These are phyloP conservation scores for Brachionus angularis DNA, from an alignment of 1,140 invertebrate genomes.

Conservation along the genomic window DNA sequence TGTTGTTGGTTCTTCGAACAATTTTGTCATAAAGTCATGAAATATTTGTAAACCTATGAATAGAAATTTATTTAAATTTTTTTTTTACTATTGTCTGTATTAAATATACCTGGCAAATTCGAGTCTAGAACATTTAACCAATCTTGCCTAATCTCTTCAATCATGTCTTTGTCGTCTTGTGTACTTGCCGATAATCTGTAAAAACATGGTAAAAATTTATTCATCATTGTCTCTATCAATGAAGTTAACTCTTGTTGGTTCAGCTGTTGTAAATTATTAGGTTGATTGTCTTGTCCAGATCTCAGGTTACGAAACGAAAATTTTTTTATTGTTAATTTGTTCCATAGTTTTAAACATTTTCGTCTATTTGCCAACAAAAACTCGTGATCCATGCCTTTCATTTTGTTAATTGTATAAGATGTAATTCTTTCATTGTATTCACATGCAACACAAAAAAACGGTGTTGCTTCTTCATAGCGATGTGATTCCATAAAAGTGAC, in stretches of 20 bases:
- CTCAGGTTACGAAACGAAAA: slow-evolving; percentile 2
- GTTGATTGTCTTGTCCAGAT: not conserved
- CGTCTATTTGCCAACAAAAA: slow-evolving; percentile 35
- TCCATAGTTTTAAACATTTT: slow-evolving; percentile 36
- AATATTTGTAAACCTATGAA: slow-evolving; percentile 13
- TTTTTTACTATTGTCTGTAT: no score
- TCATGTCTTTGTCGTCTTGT: slow-evolving; percentile 3
- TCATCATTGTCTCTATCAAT: slow-evolving; percentile 40
- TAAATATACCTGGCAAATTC: slow-evolving; percentile 38
- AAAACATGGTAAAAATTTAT: slow-evolving; percentile 44
- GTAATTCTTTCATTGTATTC: slow-evolving; percentile 41
- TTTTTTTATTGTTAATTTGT: slow-evolving; percentile 10
- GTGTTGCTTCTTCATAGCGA: slow-evolving; percentile 32
- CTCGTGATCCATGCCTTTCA: slow-evolving; percentile 37
- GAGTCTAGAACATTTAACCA: slow-evolving; percentile 40
- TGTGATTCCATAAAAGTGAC: slow-evolving; percentile 27
- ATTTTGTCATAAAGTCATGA: slow-evolving; percentile 38
- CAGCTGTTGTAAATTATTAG: not conserved
- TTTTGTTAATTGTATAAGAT: not conserved
- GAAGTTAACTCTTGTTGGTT: slow-evolving; percentile 41
- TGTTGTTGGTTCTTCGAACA: slow-evolving; percentile 30
- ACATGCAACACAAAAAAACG: slow-evolving; percentile 41
- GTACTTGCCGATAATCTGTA: slow-evolving; percentile 9
- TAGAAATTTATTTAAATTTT: no score
- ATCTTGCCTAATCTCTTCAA: slow-evolving; percentile 38